Base-by-base conservation (phyloP, 2,888 invertebrate genomes). In the Leptinotarsa rubiginosa region DNA sequence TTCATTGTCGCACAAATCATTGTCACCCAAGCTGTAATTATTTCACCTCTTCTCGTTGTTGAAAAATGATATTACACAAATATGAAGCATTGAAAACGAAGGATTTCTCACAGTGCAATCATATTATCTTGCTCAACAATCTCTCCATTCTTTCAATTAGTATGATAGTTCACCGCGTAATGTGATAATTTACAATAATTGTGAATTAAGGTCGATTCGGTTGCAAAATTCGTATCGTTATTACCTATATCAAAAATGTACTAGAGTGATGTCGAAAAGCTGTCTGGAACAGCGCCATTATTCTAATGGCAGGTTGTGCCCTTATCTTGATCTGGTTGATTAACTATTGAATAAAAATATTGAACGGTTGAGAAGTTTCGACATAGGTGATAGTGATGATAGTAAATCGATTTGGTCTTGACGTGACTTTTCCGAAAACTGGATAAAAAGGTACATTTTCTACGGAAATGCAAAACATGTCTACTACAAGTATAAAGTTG, bases 131-230 rank as follows among this genome's bases (percentile, higher is more conserved):
- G 18, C 52, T 41, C 67, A 72, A 71, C 66, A 73, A 62, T 59
- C 59, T 59, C 54, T 52, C 52, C 65, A 69, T 18, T 68, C 54
- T 68, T 68, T 68, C 68, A 68, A 68, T 68, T 68, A 68, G 22
- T 54, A 68, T 54, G 68, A 52, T 50, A 20, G 68, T 18, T 68
- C 54, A 20, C 41, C 10, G 20, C 68, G 68, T 50, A 54, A 65
- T 70, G 66, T 66, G 50, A 65, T 66, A 73, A 70, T 73, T 70
- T 66, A 59, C 69, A 22, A 66, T 66, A 66, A 73, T 73, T 73
- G 62, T 7, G 73, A 73, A 49, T 49, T 69, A 56, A 73, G 69
- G 69, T 73, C 64, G 70, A 69, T 65, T 54, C 70, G 56, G 59
- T 73, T 73, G 70, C 73, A 66, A 70, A 73, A 73, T 66, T 70